Evolutionary conservation across 2,113 vertebrate species (phyloP).

Genomic region (Puntigrus tetrazona): DNA sequence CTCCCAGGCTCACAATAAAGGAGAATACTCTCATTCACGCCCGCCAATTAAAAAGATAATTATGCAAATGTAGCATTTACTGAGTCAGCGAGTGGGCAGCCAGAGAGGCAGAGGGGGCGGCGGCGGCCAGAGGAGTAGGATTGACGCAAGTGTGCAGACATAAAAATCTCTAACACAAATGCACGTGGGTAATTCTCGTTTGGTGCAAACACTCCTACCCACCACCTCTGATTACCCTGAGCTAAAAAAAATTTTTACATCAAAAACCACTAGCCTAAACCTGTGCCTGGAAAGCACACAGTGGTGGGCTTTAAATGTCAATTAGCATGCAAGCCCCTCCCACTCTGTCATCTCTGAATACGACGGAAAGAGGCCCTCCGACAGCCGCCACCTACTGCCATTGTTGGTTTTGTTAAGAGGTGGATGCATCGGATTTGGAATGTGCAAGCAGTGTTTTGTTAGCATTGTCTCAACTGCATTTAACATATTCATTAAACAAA

Average conservation of each 20-base stretch:
- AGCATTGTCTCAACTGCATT: slow-evolving; percentile 27
- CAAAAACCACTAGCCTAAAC: slow-evolving; percentile 2
- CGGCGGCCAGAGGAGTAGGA: slow-evolving; percentile 61
- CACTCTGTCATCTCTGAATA: slow-evolving; percentile 38
- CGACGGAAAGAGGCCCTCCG: slow-evolving; percentile 3
- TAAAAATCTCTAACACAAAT: slow-evolving; percentile 41
- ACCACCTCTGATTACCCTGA: slow-evolving; percentile 63
- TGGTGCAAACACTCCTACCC: slow-evolving; percentile 36
- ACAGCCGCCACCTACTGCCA: slow-evolving; percentile 38
- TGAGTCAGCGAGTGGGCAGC: slow-evolving; percentile 78
- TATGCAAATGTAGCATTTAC: slow-evolving; percentile 83
- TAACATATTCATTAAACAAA: slow-evolving; percentile 44
- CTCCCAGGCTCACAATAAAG: slow-evolving; percentile 68
- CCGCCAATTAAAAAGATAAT: slow-evolving; percentile 78
- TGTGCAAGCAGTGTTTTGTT: not conserved
- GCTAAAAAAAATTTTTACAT: slow-evolving; percentile 55
- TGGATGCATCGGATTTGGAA: not conserved
- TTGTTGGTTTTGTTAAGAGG: slow-evolving; percentile 23
- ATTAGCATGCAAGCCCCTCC: slow-evolving; percentile 42
- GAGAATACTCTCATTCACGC: slow-evolving; percentile 62
- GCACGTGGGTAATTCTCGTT: slow-evolving; percentile 39
- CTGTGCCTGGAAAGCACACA: slow-evolving; percentile 4
- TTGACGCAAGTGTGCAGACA: slow-evolving; percentile 56
- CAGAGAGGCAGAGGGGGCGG: slow-evolving; percentile 54
- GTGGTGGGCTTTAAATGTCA: slow-evolving; percentile 50